These are phyloP conservation scores for Furcifer pardalis DNA, from an alignment of 2,797 vertebrate species.

Conservation along the genomic window DNA sequence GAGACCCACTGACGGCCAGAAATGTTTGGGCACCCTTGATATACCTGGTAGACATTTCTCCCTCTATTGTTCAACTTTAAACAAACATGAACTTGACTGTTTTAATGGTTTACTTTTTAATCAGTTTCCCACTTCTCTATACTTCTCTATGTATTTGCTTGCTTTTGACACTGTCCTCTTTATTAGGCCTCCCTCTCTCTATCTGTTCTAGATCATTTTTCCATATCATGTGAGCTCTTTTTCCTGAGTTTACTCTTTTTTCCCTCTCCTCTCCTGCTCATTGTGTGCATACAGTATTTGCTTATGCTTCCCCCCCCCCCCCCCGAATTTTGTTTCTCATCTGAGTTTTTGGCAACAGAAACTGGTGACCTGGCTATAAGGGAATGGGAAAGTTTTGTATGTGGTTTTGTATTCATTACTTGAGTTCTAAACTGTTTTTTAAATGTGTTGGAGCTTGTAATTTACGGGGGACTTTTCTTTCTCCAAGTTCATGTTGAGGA, in stretches of 20 bases:
- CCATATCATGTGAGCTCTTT: neutral
- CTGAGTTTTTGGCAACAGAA: neutral
- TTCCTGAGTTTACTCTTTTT: neutral
- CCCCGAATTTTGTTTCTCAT: neutral
- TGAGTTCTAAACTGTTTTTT: neutral
- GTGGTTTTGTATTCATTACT: neutral
- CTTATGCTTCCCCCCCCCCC: neutral
- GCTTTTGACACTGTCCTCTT: neutral
- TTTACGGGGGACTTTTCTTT: conserved; percentile 28
- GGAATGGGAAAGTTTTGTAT: neutral
- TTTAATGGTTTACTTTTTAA: neutral
- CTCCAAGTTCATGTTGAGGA: conserved; percentile 58
- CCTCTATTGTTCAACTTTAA: neutral
- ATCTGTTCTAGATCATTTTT: neutral
- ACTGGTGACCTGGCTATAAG: neutral
- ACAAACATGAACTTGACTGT: neutral
- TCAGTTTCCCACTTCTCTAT: neutral
- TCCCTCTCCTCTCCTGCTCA: neutral
- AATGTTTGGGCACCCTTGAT: too few species aligned
- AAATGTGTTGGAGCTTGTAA: neutral
- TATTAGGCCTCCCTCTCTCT: neutral
- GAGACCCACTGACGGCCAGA: too few species aligned
- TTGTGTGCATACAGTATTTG: too few species aligned
- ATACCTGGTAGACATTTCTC: neutral
- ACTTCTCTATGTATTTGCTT: too few species aligned